Percentiles rank a stretch among this genome's conserved stretches.
These are phyloP conservation scores for Drosophila mimica DNA, from an alignment of 2,888 invertebrate species.

Conservation along the genomic window DNA sequence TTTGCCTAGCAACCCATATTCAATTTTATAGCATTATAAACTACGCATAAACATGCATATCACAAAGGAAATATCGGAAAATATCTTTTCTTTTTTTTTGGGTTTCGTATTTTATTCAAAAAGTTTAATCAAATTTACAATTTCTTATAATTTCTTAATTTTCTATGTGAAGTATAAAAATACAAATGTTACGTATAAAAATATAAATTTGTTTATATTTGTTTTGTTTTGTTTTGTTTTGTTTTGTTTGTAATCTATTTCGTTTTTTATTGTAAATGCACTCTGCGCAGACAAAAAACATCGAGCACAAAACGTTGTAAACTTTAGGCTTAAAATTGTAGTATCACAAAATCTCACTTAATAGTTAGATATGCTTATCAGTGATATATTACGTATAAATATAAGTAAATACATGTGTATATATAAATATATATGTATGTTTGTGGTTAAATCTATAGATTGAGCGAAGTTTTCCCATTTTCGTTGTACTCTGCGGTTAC, in stretches of 20 bases:
- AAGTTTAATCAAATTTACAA: conserved; percentile 19
- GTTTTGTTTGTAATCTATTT: conserved; percentile 32
- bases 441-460: conserved; percentile 48
- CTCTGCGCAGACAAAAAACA: conserved; percentile 68
- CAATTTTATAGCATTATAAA: conserved; percentile 34
- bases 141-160: conserved; percentile 14
- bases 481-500: conserved; percentile 80
- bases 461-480: conserved; percentile 79
- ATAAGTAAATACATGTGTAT: conserved; percentile 11
- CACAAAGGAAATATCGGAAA: conserved; percentile 1
- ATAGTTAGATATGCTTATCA: conserved; percentile 64
- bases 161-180: conserved; percentile 45
- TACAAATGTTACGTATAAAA: conserved; percentile 73
- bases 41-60: conserved; percentile 13
- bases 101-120: conserved; percentile 39
- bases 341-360: conserved; percentile 75
- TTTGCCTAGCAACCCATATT: conserved; percentile 52
- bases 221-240: conserved; percentile 25
- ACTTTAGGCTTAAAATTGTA: conserved; percentile 76
- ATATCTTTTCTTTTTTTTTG: conserved; percentile 11
- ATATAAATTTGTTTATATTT: conserved; percentile 40
- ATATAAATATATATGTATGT: conserved; percentile 23
- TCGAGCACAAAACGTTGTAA: conserved; percentile 65
- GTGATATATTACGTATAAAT: conserved; percentile 62
- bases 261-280: conserved; percentile 64